Evolutionary conservation across 2,888 invertebrate species (phyloP), one percentile per base, ranked within the genome.

Genomic region (Dryobotodes eremita): DNA sequence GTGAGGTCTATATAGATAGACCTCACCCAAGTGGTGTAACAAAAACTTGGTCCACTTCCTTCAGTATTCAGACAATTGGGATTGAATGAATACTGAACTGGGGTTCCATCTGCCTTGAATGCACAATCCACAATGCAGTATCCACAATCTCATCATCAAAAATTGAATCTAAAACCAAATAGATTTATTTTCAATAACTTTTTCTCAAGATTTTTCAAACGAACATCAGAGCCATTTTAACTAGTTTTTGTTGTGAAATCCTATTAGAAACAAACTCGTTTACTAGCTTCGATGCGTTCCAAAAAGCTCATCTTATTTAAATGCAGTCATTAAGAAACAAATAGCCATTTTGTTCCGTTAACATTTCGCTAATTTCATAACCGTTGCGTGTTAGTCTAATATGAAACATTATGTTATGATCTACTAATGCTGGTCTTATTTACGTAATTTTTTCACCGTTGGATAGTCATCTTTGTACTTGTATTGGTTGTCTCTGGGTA

Each of bases 291-390:
- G 31, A 59, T 71, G 53, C 20, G 13, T 71, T 66, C 36, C 4
- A 48, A 59, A 78, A 59, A 74, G 1, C 46, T 73, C 50, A 66
- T 83, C 31, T 59, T 50, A 83, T 83, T 79, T 75, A 68, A 73
- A 75, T 73, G 59, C 31, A 23, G 73, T 57, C 42, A 73, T 88
- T 65, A 71, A 68, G 23, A 87, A 61, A 50, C 36, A 46, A 77
- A 80, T 75, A 31, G 31, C 53, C 36, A 55, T 64, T 80, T 78
- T 69, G 48, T 62, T 72, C 73, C 55, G 71, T 75, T 86, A 86
- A 86, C 82, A 87, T 88, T 87, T 87, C 11, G 31, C 59, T 66
- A 68, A 78, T 86, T 78, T 86, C 68, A 70, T 73, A 85, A 85
- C 61, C 31, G n/a, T 88, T 88, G 85, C 89, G 71, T 76, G 74